Conservation (phyloP, 2,888 invertebrate genomes). For the Netelia melanura region DNA sequence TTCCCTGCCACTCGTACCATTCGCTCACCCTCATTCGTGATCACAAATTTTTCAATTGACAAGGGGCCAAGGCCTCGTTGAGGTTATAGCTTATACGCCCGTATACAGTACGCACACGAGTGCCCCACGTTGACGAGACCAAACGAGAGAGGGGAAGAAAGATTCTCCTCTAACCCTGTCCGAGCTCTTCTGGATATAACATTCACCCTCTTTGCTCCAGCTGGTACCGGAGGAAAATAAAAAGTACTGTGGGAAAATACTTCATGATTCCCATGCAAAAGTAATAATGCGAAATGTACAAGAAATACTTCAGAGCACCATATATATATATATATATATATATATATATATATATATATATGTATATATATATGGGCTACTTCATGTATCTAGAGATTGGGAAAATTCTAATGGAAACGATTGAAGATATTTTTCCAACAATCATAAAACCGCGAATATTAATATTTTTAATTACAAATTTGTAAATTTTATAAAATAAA, state of each 20-base stretch:
- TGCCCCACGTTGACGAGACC: conserved; percentile 43
- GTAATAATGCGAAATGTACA: conserved; percentile 45
- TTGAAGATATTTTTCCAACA: too few species aligned
- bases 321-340: neutral
- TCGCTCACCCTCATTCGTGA: conserved; percentile 72
- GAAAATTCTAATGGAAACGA: neutral
- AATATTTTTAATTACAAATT: too few species aligned
- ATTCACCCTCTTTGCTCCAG: conserved; percentile 59
- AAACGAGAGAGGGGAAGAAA: conserved; percentile 17
- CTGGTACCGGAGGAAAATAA: conserved; percentile 31
- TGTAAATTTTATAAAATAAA: too few species aligned
- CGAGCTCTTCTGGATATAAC: conserved; percentile 22
- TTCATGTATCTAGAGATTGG: neutral
- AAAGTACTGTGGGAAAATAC: conserved; percentile 54
- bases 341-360: neutral
- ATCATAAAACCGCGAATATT: too few species aligned
- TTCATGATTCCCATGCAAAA: conserved; percentile 61
- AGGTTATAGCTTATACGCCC: conserved; percentile 71
- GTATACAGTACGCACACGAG: conserved; percentile 6
- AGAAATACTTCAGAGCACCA: conserved; percentile 30
- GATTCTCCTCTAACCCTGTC: conserved; percentile 59
- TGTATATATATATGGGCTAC: neutral
- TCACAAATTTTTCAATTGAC: conserved; percentile 81
- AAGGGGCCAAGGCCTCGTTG: conserved; percentile 74
- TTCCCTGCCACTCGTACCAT: conserved; percentile 29